These are phyloP conservation scores for Parazoanthus darwini DNA, from an alignment of 92 coral and sea anemone species.

Conservation along the genomic window DNA sequence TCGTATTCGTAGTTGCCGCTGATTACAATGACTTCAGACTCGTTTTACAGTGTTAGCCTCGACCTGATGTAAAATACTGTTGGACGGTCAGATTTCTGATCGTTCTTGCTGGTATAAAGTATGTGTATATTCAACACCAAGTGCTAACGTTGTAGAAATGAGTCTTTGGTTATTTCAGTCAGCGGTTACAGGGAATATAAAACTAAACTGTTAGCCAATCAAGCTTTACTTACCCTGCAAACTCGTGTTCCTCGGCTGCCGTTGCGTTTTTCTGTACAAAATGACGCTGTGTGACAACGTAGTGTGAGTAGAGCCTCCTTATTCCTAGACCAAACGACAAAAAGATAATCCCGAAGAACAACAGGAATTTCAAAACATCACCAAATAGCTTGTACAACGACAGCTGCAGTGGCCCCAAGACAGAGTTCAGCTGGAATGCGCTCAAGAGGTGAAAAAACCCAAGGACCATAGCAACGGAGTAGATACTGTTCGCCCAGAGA, in stretches of 20 bases:
- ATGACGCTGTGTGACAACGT: slow-evolving; percentile 60
- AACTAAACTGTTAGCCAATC: no score
- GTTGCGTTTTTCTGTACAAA: slow-evolving; percentile 19
- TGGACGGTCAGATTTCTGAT: no score
- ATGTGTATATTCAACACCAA: no score
- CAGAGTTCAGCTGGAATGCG: slow-evolving; percentile 59
- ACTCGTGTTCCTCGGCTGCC: slow-evolving; percentile 2
- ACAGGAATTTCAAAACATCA: slow-evolving; percentile 74
- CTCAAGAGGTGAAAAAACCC: slow-evolving; percentile 65
- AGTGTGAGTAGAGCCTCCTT: slow-evolving; percentile 80
- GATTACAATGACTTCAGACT: no score
- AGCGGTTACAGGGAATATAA: no score
- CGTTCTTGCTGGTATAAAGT: no score
- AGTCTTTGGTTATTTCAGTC: no score
- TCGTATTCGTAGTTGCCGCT: no score
- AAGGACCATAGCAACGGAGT: slow-evolving; percentile 46
- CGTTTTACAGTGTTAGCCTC: no score
- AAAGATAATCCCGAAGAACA: slow-evolving; percentile 68
- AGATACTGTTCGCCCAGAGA: slow-evolving; percentile 19
- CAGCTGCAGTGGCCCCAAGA: slow-evolving; percentile 78
- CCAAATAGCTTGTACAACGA: slow-evolving; percentile 69
- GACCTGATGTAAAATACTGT: no score
- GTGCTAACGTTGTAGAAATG: no score
- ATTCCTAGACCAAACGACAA: slow-evolving; percentile 77
- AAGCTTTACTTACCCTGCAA: slow-evolving; percentile 23